phyloP scores from a whole-genome alignment of 2,888 invertebrate genomes.

The Lampropteryx suffumata region DNA sequence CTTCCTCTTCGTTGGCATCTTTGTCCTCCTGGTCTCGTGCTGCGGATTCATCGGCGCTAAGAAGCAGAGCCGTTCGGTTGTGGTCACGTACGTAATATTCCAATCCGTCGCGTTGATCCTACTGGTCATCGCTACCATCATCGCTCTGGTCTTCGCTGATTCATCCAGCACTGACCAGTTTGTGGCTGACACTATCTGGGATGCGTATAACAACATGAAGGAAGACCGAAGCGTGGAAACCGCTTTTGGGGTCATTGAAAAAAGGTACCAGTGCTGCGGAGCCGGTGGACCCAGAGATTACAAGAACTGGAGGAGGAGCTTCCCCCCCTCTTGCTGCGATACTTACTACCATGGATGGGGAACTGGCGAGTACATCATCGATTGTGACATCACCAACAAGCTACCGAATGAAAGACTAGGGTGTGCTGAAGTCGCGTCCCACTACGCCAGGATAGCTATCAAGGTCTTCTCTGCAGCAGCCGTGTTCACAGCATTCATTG shows the following conservation, averaged over 20 bases:
- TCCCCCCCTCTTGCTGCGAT: slow-evolving; percentile 72
- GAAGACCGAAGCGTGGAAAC: slow-evolving; percentile 49
- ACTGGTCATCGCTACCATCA: slow-evolving; percentile 49
- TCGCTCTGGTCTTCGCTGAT: slow-evolving; percentile 65
- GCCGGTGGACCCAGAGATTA: slow-evolving; percentile 70
- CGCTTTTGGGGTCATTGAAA: slow-evolving; percentile 61
- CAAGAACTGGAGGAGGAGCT: slow-evolving; percentile 63
- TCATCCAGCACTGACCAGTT: slow-evolving; percentile 61
- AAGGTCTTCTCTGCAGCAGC: slow-evolving; percentile 57
- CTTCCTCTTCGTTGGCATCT: slow-evolving; percentile 60
- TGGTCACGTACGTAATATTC: slow-evolving; percentile 53
- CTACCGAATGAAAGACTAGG: slow-evolving; percentile 72
- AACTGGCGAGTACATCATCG: slow-evolving; percentile 57
- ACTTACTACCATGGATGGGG: slow-evolving; percentile 67
- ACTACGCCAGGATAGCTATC: slow-evolving; percentile 63
- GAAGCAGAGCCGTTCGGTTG: slow-evolving; percentile 53
- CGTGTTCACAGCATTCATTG: slow-evolving; percentile 59
- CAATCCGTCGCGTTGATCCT: slow-evolving; percentile 51
- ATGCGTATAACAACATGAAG: slow-evolving; percentile 63
- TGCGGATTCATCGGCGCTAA: slow-evolving; percentile 65
- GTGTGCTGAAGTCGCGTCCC: slow-evolving; percentile 62
- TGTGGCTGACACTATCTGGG: slow-evolving; percentile 70
- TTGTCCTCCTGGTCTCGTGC: slow-evolving; percentile 57
- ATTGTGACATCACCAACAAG: slow-evolving; percentile 71
- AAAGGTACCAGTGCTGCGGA: slow-evolving; percentile 70